Evolutionary conservation across 2,888 invertebrate species (phyloP), one percentile per base, ranked within the genome.

Genomic region (Dendrolimus houi): DNA sequence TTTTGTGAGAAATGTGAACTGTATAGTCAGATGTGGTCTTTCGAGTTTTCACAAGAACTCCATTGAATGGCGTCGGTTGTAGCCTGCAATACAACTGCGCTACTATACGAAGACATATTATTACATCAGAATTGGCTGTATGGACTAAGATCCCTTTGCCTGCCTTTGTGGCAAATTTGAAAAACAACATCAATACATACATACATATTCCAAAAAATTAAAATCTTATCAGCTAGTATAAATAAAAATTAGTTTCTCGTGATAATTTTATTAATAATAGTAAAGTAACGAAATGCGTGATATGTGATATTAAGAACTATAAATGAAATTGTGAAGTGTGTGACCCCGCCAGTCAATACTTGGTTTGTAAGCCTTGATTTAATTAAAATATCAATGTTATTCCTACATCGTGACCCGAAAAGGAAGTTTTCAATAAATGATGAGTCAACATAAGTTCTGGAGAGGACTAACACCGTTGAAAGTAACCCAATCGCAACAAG

Each of bases 401-500:
- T 71, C 69, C 68, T 73, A 72, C 71, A 70, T 73, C 71, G 47
- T 47, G 9, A 47, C 64, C 60, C 64, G 58, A 69, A 59, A 63
- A 67, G 67, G 65, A 74, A 77, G 64, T 74, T 62, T 69, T 67
- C 59, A 61, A 59, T 65, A 68, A 83, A 86, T 78, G 79, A 90
- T 90, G 90, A 89, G 79, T 87, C 86, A 82, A 64, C 89, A 90
- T 70, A 86, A 85, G 64, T 90, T 90, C 74, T 90, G 90, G 90
- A 81, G 72, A 75, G 90, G 90, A 69, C 71, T 89, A 63, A 80
- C 78, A 62, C 78, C 79, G 59, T 70, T 89, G 65, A 79, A 72
- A 57, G 72, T 87, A 63, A 68, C 75, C 54, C 66, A 79, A 53
- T 72, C 81, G 29, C 83, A 87, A 65, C 81, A 81, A 71, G 77